Base-by-base conservation (phyloP, 2,113 vertebrate species). In the Mus spicilegus region DNA sequence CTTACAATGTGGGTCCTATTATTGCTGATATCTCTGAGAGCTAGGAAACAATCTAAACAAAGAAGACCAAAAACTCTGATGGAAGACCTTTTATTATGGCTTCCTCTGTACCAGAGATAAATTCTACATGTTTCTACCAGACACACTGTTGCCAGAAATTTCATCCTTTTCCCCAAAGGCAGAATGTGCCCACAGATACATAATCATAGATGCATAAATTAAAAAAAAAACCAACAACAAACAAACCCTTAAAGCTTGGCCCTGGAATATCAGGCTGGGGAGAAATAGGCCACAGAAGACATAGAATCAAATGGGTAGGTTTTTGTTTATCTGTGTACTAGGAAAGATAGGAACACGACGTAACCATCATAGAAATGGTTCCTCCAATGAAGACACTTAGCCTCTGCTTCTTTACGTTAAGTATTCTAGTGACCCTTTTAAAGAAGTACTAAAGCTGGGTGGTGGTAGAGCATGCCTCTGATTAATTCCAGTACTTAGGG, bases 61-160 rank as follows among this genome's bases (percentile, higher is more conserved):
- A 78, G 19, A 54, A 26, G 87, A 51, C 14, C 36, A 69, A 78
- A 91, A 78, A 90, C 30, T 20, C 63, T 90, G 28, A 73, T 46
- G 36, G 89, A 90, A 95, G 58, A 42, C 61, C 36, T 0, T 61
- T 33, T 58, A 58, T 26, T 75, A 39, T n/a, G 7, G 49, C 87
- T 95, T 88, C 54, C 65, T 91, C 33, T 54, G 90, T 87, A 65
- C 49, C 65, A 82, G 69, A 95, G 46, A 93, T 78, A 75, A 72
- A 82, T 93, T 93, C 82, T 96, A 22, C 26, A 84, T 30, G 39
- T 94, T 63, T 81, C 61, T n/a, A 82, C 54, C 63, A 61, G 94
- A n/a, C 4, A 82, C 82, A 54, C 63, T 54, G n/a, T 89, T 90
- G 75, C 94, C 92, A 95, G 70, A 91, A 89, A 96, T 92, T n/a